Evolutionary conservation across 2,113 vertebrate genomes (phyloP).

Genomic region (Lanius ludovicianus): DNA sequence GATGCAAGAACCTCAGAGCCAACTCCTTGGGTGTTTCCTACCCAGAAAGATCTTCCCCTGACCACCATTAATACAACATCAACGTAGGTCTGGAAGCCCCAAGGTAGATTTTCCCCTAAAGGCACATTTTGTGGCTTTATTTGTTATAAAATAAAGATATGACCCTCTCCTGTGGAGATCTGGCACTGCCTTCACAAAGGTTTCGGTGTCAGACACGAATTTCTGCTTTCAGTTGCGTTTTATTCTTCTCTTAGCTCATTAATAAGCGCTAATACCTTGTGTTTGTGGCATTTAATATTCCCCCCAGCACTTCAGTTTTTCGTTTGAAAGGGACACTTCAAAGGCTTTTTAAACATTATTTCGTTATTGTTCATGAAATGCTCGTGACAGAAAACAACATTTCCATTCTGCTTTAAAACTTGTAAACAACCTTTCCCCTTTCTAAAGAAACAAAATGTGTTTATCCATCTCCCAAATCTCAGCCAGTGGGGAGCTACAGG

Average conservation of each 20-base stretch:
- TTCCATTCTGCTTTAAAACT: slow-evolving; percentile 27
- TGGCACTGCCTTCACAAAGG: not conserved
- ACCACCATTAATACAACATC: not conserved
- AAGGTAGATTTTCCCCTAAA: not conserved
- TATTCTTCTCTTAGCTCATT: not conserved
- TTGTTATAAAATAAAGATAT: not conserved
- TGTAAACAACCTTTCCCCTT: slow-evolving; percentile 48
- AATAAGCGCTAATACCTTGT: not conserved
- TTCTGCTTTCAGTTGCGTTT: not conserved
- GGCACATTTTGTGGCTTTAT: not conserved
- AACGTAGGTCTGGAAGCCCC: accelerated
- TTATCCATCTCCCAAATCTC: slow-evolving; percentile 12
- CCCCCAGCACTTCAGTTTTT: not conserved
- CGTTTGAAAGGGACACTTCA: slow-evolving; percentile 28
- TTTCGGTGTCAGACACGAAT: not conserved
- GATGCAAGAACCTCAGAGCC: not conserved
- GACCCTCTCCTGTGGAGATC: not conserved
- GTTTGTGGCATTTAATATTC: not conserved
- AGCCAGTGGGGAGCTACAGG: slow-evolving; percentile 19
- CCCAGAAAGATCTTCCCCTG: not conserved
- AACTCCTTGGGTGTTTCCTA: not conserved
- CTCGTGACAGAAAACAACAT: slow-evolving; percentile 18
- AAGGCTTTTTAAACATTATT: slow-evolving; percentile 28
- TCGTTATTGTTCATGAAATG: not conserved
- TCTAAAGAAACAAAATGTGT: not conserved